phyloP scores from a whole-genome alignment of 92 coral and sea anemone species.

The Palythoa grandiflora region DNA sequence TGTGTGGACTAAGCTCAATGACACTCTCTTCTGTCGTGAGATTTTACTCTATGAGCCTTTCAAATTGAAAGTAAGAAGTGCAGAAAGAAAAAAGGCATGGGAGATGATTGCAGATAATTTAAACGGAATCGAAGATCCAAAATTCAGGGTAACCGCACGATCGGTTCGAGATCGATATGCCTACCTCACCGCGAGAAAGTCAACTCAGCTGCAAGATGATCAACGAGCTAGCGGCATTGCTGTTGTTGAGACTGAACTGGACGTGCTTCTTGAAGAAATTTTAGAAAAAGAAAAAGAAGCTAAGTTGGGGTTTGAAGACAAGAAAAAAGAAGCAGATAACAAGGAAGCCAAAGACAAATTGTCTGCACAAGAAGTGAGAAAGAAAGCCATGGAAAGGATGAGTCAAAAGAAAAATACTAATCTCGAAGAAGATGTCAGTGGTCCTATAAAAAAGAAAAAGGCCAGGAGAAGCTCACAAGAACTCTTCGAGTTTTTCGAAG shows the following conservation, averaged over 20 bases:
- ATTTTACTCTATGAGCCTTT: slow-evolving; percentile 5
- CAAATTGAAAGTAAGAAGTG: slow-evolving; percentile 49
- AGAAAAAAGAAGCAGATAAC: slow-evolving; percentile 33
- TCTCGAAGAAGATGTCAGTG: neutral
- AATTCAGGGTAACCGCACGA: slow-evolving; percentile 55
- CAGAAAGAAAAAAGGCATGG: slow-evolving; percentile 49
- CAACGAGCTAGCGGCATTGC: slow-evolving; percentile 50
- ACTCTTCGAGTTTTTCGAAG: slow-evolving; percentile 43
- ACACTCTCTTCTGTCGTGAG: slow-evolving; percentile 23
- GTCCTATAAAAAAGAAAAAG: slow-evolving; percentile 27
- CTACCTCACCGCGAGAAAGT: slow-evolving; percentile 23
- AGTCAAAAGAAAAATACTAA: neutral
- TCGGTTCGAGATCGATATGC: slow-evolving; percentile 57
- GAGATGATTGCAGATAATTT: slow-evolving; percentile 38
- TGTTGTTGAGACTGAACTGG: slow-evolving; percentile 53
- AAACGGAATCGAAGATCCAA: slow-evolving; percentile 33
- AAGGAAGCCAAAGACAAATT: slow-evolving; percentile 38
- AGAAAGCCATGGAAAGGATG: slow-evolving; percentile 70
- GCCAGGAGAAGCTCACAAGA: slow-evolving; percentile 53
- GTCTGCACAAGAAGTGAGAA: slow-evolving; percentile 57
- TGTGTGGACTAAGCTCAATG: slow-evolving; percentile 16
- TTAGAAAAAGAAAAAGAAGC: slow-evolving; percentile 59
- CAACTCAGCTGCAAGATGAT: slow-evolving; percentile 35
- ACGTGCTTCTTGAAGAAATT: slow-evolving; percentile 52
- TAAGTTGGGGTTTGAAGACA: slow-evolving; percentile 39